A percentile compares a stretch with the other conserved stretches of the same genome.
phyloP scores from a whole-genome alignment of 2,888 invertebrate species.

The Coelinius sp. region DNA sequence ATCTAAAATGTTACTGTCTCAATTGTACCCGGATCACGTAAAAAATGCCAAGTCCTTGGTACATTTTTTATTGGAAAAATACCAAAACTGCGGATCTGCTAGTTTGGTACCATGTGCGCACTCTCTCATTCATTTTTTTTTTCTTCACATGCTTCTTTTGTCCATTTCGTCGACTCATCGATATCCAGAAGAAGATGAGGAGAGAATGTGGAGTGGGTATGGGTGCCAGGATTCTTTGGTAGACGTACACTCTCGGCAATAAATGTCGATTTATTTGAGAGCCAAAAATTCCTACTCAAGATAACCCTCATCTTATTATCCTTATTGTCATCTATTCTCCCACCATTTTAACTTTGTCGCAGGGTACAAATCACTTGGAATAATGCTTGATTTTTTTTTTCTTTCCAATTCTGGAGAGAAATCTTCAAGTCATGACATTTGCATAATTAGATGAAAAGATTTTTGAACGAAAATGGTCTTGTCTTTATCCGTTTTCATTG shows the following conservation, averaged over 20 bases:
- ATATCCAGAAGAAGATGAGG: conserved; percentile 7
- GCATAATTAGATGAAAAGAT: neutral
- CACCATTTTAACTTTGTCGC: too few species aligned
- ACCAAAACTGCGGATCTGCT: conserved; percentile 24
- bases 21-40: conserved; percentile 44
- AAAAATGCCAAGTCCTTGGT: conserved; percentile 33
- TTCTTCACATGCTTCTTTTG: conserved; percentile 22
- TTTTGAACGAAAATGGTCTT: too few species aligned
- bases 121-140: neutral
- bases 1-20: conserved; percentile 22
- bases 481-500: too few species aligned
- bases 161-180: conserved; percentile 44
- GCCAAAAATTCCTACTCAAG: conserved; percentile 11
- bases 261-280: conserved; percentile 7
- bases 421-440: neutral
- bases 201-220: neutral
- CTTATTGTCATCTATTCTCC: too few species aligned
- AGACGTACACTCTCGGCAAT: neutral
- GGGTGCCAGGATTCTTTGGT: conserved; percentile 12
- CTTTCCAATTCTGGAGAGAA: neutral
- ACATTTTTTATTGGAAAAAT: conserved; percentile 37
- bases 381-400: conserved; percentile 1
- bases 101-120: conserved; percentile 3
- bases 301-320: too few species aligned
- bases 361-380: too few species aligned